phyloP scores from a whole-genome alignment of 2,888 invertebrate species.

The Phyto melanocephala region DNA sequence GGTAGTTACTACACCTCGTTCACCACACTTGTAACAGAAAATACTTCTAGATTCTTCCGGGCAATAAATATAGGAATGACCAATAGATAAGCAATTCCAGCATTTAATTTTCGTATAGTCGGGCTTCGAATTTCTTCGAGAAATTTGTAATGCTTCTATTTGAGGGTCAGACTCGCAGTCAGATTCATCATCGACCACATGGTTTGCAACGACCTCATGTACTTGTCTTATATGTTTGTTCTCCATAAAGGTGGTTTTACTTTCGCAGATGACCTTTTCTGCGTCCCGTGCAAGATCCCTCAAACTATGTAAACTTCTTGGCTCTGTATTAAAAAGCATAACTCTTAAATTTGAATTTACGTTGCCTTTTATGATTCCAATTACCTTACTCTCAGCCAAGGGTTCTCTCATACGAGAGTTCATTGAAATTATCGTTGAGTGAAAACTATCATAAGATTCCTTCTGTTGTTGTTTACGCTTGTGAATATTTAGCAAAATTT shows the following conservation, averaged over 20 bases:
- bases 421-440: background rate
- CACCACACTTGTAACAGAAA: no score
- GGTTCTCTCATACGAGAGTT: conserved; percentile 15
- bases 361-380: background rate
- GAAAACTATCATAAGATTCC: conserved; percentile 18
- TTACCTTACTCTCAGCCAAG: background rate
- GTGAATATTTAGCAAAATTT: background rate
- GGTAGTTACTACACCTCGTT: no score
- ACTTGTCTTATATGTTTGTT: background rate
- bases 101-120: conserved; percentile 30
- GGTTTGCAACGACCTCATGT: background rate
- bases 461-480: background rate
- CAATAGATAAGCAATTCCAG: conserved; percentile 28
- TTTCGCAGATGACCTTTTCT: background rate
- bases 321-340: conserved; percentile 3
- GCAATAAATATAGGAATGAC: conserved; percentile 38
- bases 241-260: background rate
- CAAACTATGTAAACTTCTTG: background rate
- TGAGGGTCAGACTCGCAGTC: conserved; percentile 5
- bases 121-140: background rate
- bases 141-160: background rate
- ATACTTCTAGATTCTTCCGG: background rate
- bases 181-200: background rate
- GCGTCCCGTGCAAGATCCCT: background rate
- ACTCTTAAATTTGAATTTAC: background rate